Evolutionary conservation across 2,797 vertebrate species (phyloP), one percentile per base, ranked within the genome.

Genomic region (Glossophaga mutica): DNA sequence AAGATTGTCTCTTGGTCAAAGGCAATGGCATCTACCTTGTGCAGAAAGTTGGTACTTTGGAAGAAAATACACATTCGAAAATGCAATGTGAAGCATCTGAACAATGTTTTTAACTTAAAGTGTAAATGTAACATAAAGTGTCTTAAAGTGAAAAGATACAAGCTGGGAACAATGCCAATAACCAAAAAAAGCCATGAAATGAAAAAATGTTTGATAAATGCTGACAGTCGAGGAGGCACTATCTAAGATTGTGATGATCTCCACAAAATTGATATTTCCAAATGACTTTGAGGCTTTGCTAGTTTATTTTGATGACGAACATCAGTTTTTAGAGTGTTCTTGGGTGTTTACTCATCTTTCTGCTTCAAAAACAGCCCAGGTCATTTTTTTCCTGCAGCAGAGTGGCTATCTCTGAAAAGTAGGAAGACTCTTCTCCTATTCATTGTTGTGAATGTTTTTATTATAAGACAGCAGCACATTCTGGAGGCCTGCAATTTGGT

Each of bases 81-180:
- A 95, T 82, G 21, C 39, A 90, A 44, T 39, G 62, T 62, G n/a
- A 92, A 97, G 50, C 4, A 19, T 76, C 29, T 94, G 84, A 91
- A 85, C 67, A 50, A 18, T 87, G 26, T 94, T 0, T 96, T 96
- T 96, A n/a, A 85, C 11, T 91, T 96, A 77, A 91, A 76, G 42
- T 97, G 79, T 95, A 90, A 96, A 74, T 34, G 71, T 91, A 86
- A 46, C 15, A 74, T 70, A 97, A 91, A 65, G 76, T 86, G 94
- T 94, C 92, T 93, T 73, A 96, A 32, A 77, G 84, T 81, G 84
- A 97, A 91, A 96, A 97, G 71, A 96, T 86, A 16, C 89, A 94
- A 94, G 62, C 97, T 97, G 95, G 97, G 94, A 97, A 98, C n/a
- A 81, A 55, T 96, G 96, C 95, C 97, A 97, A 94, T 68, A 97